These are phyloP conservation scores for Amblyjoppa fuscipennis DNA, from an alignment of 2,888 invertebrate genomes.

Conservation along the genomic window DNA sequence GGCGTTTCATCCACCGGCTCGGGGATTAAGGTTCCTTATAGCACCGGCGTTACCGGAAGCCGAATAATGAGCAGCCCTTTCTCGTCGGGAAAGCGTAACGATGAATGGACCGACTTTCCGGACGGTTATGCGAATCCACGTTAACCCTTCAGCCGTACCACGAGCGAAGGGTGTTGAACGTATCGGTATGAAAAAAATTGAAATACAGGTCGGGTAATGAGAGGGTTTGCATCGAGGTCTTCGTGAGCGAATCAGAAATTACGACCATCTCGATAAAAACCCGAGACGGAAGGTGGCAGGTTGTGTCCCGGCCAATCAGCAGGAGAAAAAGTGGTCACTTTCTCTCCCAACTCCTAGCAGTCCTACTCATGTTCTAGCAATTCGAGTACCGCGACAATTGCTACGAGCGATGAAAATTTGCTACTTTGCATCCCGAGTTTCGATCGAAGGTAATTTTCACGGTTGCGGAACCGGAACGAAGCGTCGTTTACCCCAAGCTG, in stretches of 20 bases:
- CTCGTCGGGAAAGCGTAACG: neutral
- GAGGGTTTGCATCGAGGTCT: neutral
- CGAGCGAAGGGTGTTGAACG: no score
- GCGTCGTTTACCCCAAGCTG: neutral
- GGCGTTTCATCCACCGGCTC: slow-evolving; percentile 15
- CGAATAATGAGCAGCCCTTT: slow-evolving; percentile 3
- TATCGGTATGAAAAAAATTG: neutral
- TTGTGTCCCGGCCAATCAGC: neutral
- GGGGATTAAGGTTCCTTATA: slow-evolving; percentile 22
- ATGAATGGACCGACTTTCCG: neutral
- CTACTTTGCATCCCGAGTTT: no score
- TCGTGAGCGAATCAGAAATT: neutral
- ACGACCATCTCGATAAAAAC: neutral
- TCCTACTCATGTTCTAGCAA: no score
- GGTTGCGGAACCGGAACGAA: neutral
- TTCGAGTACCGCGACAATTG: no score
- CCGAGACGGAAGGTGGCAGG: neutral
- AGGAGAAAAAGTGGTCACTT: neutral
- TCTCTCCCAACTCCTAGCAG: no score
- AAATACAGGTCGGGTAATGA: neutral
- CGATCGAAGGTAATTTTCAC: neutral
- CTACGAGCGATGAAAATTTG: neutral
- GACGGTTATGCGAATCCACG: neutral
- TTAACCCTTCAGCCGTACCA: neutral
- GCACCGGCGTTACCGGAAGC: neutral